A percentile compares a stretch with the other conserved stretches of the same genome.
Evolutionary conservation across 1,140 invertebrate genomes (phyloP).

Genomic region (Drosophila tsacasi): DNA sequence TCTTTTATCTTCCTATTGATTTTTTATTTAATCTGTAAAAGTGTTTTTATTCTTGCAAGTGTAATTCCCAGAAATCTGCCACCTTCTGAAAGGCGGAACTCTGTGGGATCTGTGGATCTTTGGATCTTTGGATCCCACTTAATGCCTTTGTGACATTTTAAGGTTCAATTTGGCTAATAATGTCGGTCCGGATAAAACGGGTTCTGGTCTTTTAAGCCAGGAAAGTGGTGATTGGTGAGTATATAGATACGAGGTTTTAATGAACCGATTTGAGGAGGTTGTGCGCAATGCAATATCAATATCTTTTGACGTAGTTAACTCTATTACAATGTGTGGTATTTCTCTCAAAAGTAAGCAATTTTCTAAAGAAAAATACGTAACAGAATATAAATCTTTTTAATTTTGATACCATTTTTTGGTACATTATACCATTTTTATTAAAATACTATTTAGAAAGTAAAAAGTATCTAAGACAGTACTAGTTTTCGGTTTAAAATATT

Average conservation of each 20-base stretch:
- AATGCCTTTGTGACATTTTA: constrained; percentile 74
- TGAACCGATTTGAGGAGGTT: constrained; percentile 6
- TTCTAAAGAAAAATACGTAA: constrained; percentile 7
- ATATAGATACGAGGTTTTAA: constrained; percentile 28
- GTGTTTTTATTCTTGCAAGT: not conserved
- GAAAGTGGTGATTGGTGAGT: constrained; percentile 34
- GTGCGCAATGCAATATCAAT: constrained; percentile 15
- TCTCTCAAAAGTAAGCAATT: constrained; percentile 11
- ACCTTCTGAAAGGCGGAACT: constrained; percentile 12
- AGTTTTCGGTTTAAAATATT: too few relatives aligned
- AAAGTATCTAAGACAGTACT: not conserved
- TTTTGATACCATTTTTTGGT: not conserved
- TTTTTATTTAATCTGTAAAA: not conserved
- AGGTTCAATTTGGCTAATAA: constrained; percentile 66
- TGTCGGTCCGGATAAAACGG: constrained; percentile 61
- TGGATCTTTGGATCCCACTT: constrained; percentile 19
- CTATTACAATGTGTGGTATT: constrained; percentile 31
- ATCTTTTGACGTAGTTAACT: constrained; percentile 38
- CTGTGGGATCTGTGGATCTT: constrained; percentile 38
- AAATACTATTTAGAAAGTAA: not conserved
- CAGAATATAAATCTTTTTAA: too few relatives aligned
- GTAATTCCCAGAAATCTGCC: constrained; percentile 11
- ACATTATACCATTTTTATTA: not conserved
- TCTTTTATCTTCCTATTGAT: not conserved
- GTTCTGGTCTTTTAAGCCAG: not conserved